Evolutionary conservation across 1,140 invertebrate genomes (phyloP), one percentile per base, ranked within the genome.

Genomic region (Drosophila lacteicornis): DNA sequence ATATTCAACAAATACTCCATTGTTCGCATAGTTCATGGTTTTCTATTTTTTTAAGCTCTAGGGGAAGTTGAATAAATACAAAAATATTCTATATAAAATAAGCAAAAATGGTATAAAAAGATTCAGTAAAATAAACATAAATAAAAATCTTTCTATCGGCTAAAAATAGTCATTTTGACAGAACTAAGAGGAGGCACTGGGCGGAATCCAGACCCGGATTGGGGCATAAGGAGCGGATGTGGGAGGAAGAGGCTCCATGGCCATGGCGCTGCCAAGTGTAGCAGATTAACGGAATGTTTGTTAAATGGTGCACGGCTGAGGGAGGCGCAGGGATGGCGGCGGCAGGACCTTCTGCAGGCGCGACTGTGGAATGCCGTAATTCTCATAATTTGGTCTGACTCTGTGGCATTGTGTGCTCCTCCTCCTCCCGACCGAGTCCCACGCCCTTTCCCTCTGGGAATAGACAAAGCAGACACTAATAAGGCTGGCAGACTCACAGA

Each of bases 201-300:
- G 4, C 53, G 38, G 71, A 38, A 47, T 50, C 60, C 33, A 61
- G 40, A 62, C 4, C 57, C 30, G 57, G 42, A 46, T 46, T 2
- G 40, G 5, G 40, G 40, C 40, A 19, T 30, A 66, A 66, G 57
- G 17, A 77, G 56, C 75, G 75, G 75, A 79, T 62, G 74, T 73
- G 51, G 51, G 71, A 27, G 74, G 71, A 51, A 15, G 36, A 42
- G 75, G 42, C 65, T 82, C 58, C 61, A 65, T 82, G 83, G 83
- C 71, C 83, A 78, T 87, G 83, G 62, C 70, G 73, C 74, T 88
- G 80, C 77, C 80, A 88, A 87, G 84, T 87, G 84, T 87, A 84
- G 77, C 84, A 88, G 84, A 90, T 88, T 88, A 88, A 84, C 85
- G 80, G 66, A 84, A 88, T 88, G 80, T 88, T 90, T 90, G 84